Evolutionary conservation across 2,888 invertebrate species (phyloP), one percentile per base, ranked within the genome.

Genomic region (Tetheella fluctuosa): DNA sequence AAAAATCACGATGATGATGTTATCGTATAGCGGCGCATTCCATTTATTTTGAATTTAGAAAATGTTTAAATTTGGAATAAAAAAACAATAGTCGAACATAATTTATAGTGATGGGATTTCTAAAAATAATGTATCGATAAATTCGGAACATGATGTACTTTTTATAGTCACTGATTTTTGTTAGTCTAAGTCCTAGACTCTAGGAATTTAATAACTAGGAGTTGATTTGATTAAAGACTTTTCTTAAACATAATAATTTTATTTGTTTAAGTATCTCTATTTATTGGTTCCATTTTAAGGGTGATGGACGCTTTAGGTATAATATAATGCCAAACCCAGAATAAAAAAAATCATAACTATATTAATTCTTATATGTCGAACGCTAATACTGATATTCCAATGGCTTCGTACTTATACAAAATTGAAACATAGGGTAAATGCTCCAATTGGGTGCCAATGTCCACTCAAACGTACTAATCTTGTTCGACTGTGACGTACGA

Each of bases 361-460:
- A 17, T 17, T 42, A 17, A 17, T 17, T 42, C 42, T 42, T 42
- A 42, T 42, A 42, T 7, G 7, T 42, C 6, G 6, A 17, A 17
- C 0, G 17, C 17, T 42, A 42, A 17, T 42, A 6, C 42, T 42
- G 42, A 42, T 17, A 7, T 17, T 42, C 42, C 42, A 42, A 17
- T 42, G 42, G 42, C 42, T 42, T 17, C 59, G 60, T n/a, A 53
- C 64, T 64, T n/a, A n/a, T n/a, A 66, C 62, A 59, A 64, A 42
- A 17, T 42, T 42, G 42, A 42, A 42, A 72, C 71, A 71, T 67
- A 74, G 77, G 71, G 76, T 71, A 70, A 64, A 69, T 76, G 77
- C 83, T 85, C 86, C 84, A 85, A 89, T 89, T 86, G 85, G 77
- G 76, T 79, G 80, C 76, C 76, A 74, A 77, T 80, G 83, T 81